phyloP scores from a whole-genome alignment of 1,140 invertebrate genomes.

The Matsumurasca onukii region DNA sequence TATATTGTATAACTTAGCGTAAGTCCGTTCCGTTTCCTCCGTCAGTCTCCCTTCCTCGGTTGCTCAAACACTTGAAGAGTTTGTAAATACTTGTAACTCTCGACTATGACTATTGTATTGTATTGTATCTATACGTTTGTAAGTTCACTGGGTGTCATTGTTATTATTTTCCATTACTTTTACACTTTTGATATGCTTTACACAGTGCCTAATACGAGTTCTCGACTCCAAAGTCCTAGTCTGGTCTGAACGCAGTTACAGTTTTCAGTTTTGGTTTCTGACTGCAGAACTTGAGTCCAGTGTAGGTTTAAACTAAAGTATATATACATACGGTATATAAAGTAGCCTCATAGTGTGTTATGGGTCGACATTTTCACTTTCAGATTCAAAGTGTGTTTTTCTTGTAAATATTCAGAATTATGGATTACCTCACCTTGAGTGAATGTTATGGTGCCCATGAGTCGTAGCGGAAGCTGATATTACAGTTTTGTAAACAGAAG shows the following conservation, averaged over 20 bases:
- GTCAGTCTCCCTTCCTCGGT: slow-evolving; percentile 6
- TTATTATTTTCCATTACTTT: slow-evolving; percentile 17
- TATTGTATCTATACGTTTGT: slow-evolving; percentile 3
- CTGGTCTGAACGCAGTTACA: background rate
- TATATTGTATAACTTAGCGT: background rate
- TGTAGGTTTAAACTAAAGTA: background rate
- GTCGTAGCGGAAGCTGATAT: too few species aligned
- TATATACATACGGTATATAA: background rate
- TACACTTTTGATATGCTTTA: slow-evolving; percentile 22
- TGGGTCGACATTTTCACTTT: background rate
- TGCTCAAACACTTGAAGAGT: slow-evolving; percentile 1
- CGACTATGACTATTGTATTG: background rate
- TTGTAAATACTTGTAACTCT: slow-evolving; percentile 13
- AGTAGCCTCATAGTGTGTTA: background rate
- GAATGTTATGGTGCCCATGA: too few species aligned
- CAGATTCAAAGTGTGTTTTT: background rate
- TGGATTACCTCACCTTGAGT: too few species aligned
- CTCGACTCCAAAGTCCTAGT: background rate
- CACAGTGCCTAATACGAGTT: slow-evolving; percentile 12
- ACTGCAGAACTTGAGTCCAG: background rate
- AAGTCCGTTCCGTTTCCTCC: too few species aligned
- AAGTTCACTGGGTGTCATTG: slow-evolving; percentile 9
- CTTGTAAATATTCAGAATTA: background rate
- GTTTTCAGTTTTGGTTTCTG: slow-evolving; percentile 2
- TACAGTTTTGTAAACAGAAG: too few species aligned